phyloP scores from a whole-genome alignment of 2,888 invertebrate genomes.

The Dynastes tityus region DNA sequence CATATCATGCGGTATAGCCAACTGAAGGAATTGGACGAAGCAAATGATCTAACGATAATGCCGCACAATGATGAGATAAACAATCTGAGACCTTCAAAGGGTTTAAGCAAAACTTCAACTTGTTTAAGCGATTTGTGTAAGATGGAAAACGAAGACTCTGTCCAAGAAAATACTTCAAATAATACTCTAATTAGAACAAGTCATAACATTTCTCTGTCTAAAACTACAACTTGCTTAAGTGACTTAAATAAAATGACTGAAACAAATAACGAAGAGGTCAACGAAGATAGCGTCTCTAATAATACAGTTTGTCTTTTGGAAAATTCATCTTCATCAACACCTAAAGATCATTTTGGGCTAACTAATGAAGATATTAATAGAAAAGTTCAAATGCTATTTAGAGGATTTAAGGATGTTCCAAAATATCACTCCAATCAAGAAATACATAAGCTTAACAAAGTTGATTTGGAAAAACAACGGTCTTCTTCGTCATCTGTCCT shows the following conservation, averaged over 20 bases:
- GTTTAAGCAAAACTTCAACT: conserved; percentile 40
- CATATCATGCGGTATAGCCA: conserved; percentile 33
- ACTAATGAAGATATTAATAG: conserved; percentile 39
- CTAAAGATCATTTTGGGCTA: conserved; percentile 37
- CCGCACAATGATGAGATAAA: background rate
- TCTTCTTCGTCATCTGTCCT: conserved; percentile 21
- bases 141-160: conserved; percentile 15
- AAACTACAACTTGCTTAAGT: conserved; percentile 28
- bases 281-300: conserved; percentile 21
- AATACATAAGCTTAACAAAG: conserved; percentile 15
- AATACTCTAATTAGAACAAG: conserved; percentile 8
- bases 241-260: conserved; percentile 23
- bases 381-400: conserved; percentile 31
- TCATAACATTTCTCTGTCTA: conserved; percentile 12
- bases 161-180: conserved; percentile 3
- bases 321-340: conserved; percentile 15
- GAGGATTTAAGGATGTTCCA: conserved; percentile 23
- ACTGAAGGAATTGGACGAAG: conserved; percentile 24
- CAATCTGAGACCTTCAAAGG: background rate
- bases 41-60: background rate
- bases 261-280: background rate
- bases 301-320: background rate
- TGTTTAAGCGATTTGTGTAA: conserved; percentile 49
- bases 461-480: conserved; percentile 26
- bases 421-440: conserved; percentile 37